phyloP scores from a whole-genome alignment of 2,888 invertebrate species.

The Drosophila ustulata region DNA sequence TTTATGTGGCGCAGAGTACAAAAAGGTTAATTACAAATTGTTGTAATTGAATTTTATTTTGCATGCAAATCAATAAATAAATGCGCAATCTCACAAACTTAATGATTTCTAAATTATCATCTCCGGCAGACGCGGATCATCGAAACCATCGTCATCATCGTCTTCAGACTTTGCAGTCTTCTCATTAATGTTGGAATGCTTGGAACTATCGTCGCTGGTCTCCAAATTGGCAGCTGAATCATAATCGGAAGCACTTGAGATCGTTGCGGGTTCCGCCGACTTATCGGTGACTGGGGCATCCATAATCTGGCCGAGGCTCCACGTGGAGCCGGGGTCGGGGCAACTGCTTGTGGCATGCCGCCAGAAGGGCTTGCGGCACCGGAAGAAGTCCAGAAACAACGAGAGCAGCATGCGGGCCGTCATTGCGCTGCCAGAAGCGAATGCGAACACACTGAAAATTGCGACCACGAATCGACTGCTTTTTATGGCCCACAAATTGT shows the following conservation, averaged over 20 bases:
- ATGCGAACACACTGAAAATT: slow-evolving; percentile 25
- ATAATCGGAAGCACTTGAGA: background rate
- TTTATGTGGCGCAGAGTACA: slow-evolving; percentile 28
- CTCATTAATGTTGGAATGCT: background rate
- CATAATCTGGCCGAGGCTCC: background rate
- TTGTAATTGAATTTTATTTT: slow-evolving; percentile 68
- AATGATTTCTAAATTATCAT: slow-evolving; percentile 44
- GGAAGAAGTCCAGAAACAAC: slow-evolving; percentile 50
- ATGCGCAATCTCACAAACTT: slow-evolving; percentile 15
- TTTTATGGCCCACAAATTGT: slow-evolving; percentile 16
- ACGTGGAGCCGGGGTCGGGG: background rate
- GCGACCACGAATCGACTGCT: background rate
- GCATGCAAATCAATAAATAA: slow-evolving; percentile 5
- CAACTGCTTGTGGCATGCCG: background rate
- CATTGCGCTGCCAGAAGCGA: slow-evolving; percentile 20
- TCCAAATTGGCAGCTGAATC: slow-evolving; percentile 32
- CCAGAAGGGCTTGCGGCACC: slow-evolving; percentile 32
- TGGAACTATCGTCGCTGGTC: background rate
- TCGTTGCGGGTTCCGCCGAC: background rate
- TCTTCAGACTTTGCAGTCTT: background rate
- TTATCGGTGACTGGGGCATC: background rate
- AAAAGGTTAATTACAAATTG: slow-evolving; percentile 74
- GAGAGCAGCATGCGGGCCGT: slow-evolving; percentile 45
- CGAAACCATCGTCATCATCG: slow-evolving; percentile 45
- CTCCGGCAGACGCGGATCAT: slow-evolving; percentile 68